Evolutionary conservation across 2,888 invertebrate genomes (phyloP).

Genomic region (Epistrophe eligans): DNA sequence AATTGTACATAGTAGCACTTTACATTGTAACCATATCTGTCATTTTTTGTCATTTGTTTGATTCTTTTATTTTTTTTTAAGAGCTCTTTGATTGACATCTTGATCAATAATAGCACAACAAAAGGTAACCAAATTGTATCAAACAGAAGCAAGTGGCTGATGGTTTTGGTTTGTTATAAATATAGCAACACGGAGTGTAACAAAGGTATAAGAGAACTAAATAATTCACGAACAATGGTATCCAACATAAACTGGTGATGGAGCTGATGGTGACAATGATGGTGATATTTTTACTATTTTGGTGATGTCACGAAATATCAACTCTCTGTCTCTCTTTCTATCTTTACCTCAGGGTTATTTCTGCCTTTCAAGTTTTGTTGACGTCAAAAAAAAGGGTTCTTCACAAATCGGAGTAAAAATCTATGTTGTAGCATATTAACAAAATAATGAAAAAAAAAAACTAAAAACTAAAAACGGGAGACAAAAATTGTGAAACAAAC

Average conservation of each 20-base stretch:
- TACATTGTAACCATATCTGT: not conserved
- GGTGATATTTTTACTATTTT: conserved; percentile 42
- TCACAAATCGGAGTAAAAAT: conserved; percentile 44
- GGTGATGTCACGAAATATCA: conserved; percentile 27
- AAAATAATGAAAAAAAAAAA: conserved; percentile 8
- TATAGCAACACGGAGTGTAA: conserved; percentile 13
- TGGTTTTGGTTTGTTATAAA: not conserved
- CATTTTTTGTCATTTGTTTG: not conserved
- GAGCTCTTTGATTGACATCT: conserved; percentile 63
- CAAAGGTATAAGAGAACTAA: not conserved
- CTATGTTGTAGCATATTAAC: not conserved
- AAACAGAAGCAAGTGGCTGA: conserved; percentile 58
- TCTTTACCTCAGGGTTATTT: conserved; percentile 17
- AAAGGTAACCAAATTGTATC: conserved; percentile 29
- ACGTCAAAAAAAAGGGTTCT: conserved; percentile 50
- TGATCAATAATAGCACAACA: conserved; percentile 66
- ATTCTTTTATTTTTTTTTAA: not conserved
- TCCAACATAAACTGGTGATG: conserved; percentile 26
- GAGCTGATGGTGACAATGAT: conserved; percentile 35
- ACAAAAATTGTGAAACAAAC: conserved; percentile 66
- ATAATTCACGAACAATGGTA: conserved; percentile 43
- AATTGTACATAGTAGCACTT: not conserved
- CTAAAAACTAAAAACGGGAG: conserved; percentile 36
- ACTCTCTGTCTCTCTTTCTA: not conserved
- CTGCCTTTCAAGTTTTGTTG: conserved; percentile 42